Percentiles rank a stretch among this genome's conserved stretches.
phyloP scores from a whole-genome alignment of 2,113 vertebrate genomes.

The Rhizomys pruinosus region DNA sequence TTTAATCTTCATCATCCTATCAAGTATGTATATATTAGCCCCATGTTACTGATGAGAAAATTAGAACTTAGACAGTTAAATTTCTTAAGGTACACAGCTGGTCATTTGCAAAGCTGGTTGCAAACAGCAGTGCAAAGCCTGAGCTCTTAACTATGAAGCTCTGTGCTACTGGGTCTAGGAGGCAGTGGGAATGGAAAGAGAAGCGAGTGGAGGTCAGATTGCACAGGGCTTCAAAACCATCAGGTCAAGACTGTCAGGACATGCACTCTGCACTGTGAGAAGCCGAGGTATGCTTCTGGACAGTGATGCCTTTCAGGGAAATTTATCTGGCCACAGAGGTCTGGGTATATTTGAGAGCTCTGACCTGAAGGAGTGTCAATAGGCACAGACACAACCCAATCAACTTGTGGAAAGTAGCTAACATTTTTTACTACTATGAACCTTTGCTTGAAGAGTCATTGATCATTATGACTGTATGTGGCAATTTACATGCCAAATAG shows the following conservation, averaged over 20 bases:
- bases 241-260: not conserved
- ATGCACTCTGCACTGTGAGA: not conserved
- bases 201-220: not conserved
- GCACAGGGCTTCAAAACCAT: not conserved
- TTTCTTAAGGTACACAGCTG: not conserved
- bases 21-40: not conserved
- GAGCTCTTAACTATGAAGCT: not conserved
- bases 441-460: not conserved
- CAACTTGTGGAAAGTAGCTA: not conserved
- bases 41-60: not conserved
- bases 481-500: constrained; percentile 17
- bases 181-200: not conserved
- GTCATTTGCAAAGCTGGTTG: constrained; percentile 20
- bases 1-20: not conserved
- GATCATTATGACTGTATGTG: not conserved
- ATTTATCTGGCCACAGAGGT: constrained; percentile 5
- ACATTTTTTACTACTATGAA: not conserved
- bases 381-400: constrained; percentile 25
- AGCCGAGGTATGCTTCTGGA: not conserved
- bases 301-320: not conserved
- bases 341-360: not conserved
- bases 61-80: not conserved
- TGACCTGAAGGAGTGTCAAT: not conserved
- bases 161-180: not conserved
- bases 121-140: constrained; percentile 23